Conservation (phyloP, 2,888 invertebrate genomes). For the Noctua janthina region DNA sequence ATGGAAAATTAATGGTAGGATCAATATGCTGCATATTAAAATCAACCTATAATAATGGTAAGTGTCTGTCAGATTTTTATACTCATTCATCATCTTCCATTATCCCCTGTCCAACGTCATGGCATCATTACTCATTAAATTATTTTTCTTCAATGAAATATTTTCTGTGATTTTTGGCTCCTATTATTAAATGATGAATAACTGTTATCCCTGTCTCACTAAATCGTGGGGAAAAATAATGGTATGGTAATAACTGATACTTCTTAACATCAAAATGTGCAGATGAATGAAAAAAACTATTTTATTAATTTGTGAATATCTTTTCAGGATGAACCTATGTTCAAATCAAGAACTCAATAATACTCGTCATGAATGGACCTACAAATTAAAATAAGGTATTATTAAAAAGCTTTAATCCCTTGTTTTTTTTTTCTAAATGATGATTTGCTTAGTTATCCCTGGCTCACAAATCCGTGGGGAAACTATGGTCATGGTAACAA, state of each 20-base stretch:
- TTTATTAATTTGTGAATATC: background rate
- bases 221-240: constrained; percentile 79
- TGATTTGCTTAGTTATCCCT: constrained; percentile 81
- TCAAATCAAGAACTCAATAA: too few species aligned
- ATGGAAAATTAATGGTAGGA: background rate
- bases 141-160: background rate
- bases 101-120: background rate
- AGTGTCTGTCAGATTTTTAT: constrained; percentile 1
- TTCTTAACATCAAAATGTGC: background rate
- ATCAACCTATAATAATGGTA: background rate
- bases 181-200: constrained; percentile 74
- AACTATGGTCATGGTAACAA: constrained; percentile 69
- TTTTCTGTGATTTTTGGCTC: background rate
- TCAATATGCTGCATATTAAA: background rate
- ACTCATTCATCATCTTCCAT: background rate
- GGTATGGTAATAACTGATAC: constrained; percentile 81
- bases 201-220: constrained; percentile 85
- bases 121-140: background rate
- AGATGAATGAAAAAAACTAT: background rate
- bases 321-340: constrained; percentile 27
- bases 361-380: background rate
- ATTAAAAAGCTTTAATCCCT: background rate
- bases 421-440: constrained; percentile 57
- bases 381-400: constrained; percentile 26
- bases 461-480: constrained; percentile 80